Percentiles rank a stretch among this genome's conserved stretches.
These are phyloP conservation scores for Oryzias woworae DNA, from an alignment of 2,113 vertebrate species.

Conservation along the genomic window DNA sequence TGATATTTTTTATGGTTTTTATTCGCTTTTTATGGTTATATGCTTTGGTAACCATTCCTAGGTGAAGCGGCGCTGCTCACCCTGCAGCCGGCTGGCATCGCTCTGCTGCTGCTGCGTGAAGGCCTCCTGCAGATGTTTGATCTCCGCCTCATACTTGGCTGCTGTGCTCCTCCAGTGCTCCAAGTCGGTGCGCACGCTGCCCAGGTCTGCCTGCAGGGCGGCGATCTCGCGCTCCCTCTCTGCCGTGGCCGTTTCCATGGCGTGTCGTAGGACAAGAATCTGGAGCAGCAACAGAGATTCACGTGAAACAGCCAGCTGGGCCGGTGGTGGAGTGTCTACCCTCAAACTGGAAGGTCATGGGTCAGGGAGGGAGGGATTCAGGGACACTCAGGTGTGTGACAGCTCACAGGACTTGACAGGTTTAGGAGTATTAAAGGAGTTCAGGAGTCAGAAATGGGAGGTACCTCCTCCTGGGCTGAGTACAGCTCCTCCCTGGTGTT, in stretches of 20 bases:
- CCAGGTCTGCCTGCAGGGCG: slow-evolving; percentile 85
- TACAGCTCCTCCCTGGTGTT: slow-evolving; percentile 85
- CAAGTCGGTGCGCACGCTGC: slow-evolving; percentile 81
- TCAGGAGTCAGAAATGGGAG: not conserved
- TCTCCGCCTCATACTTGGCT: slow-evolving; percentile 87
- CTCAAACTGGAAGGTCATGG: too few species aligned
- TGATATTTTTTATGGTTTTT: too few species aligned
- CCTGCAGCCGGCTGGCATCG: slow-evolving; percentile 81
- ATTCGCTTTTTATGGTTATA: too few species aligned
- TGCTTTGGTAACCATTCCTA: too few species aligned
- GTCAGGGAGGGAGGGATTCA: too few species aligned
- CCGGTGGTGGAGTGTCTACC: too few species aligned
- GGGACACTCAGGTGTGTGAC: too few species aligned
- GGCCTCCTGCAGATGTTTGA: slow-evolving; percentile 83
- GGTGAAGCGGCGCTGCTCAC: slow-evolving; percentile 56
- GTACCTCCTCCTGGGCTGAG: slow-evolving; percentile 87
- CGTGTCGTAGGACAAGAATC: slow-evolving; percentile 86
- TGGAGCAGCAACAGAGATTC: slow-evolving; percentile 15
- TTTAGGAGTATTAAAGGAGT: not conserved
- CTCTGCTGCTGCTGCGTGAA: slow-evolving; percentile 84
- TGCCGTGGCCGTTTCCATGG: slow-evolving; percentile 82
- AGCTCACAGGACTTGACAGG: too few species aligned
- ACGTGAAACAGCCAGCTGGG: not conserved
- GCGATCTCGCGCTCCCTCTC: slow-evolving; percentile 87
- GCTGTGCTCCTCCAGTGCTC: slow-evolving; percentile 88